phyloP scores from a whole-genome alignment of 2,888 invertebrate species.

The Druceiella hillmani region DNA sequence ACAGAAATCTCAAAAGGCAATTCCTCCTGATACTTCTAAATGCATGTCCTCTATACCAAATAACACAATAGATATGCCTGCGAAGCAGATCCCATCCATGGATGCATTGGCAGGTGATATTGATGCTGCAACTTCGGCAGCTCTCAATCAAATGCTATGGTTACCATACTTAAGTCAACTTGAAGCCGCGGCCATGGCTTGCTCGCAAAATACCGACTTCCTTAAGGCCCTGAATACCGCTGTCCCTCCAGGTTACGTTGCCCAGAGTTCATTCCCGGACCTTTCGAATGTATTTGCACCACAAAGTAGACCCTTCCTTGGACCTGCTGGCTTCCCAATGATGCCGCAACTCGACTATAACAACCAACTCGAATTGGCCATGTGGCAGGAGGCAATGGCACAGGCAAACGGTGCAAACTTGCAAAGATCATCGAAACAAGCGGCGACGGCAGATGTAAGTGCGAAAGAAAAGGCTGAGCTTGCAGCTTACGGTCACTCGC shows the following conservation, averaged over 20 bases:
- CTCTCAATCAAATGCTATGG: constrained; percentile 71
- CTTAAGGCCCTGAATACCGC: constrained; percentile 51
- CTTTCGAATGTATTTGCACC: constrained; percentile 47
- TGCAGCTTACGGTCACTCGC: constrained; percentile 40
- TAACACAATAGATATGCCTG: constrained; percentile 20
- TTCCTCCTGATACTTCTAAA: constrained; percentile 28
- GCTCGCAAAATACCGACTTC: constrained; percentile 52
- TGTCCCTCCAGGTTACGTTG: constrained; percentile 35
- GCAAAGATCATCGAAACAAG: constrained; percentile 35
- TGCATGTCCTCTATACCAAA: constrained; percentile 23
- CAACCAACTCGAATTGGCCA: constrained; percentile 53
- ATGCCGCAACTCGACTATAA: constrained; percentile 48
- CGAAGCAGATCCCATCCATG: constrained; percentile 37
- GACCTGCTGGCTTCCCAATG: constrained; percentile 39
- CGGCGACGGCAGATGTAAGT: constrained; percentile 31
- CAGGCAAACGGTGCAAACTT: constrained; percentile 41
- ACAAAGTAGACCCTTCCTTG: constrained; percentile 40
- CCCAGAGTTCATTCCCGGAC: constrained; percentile 43
- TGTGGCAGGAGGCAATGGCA: constrained; percentile 67
- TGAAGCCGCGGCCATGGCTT: constrained; percentile 52
- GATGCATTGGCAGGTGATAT: constrained; percentile 57
- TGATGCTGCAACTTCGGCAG: constrained; percentile 63
- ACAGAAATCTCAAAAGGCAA: constrained; percentile 19
- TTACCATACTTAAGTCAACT: constrained; percentile 62
- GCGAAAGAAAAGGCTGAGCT: constrained; percentile 37